A percentile compares a stretch with the other conserved stretches of the same genome.
Conservation (phyloP, 2,113 vertebrate genomes). For the Triplophysa siluroides region DNA sequence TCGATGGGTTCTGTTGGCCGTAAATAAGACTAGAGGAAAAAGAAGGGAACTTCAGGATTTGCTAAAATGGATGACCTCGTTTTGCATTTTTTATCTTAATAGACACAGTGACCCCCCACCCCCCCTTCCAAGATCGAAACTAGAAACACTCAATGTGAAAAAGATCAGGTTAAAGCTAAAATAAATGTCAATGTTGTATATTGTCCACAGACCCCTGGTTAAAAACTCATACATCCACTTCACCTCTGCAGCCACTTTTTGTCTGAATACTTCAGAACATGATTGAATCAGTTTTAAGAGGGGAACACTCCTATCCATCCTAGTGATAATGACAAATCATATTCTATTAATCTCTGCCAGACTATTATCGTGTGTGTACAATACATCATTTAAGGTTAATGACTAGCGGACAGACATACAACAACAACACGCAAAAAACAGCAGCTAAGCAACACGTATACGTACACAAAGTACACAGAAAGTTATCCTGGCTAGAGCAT, state of each 20-base stretch:
- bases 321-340: neutral
- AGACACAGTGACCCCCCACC: too few species aligned
- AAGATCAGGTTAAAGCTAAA: too few species aligned
- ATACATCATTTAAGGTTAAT: conserved; percentile 21
- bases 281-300: neutral
- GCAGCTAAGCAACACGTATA: conserved; percentile 30
- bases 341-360: neutral
- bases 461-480: conserved; percentile 20
- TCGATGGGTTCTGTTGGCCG: neutral
- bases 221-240: neutral
- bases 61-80: neutral
- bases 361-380: neutral
- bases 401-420: conserved; percentile 43
- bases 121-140: too few species aligned
- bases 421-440: conserved; percentile 17
- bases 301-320: neutral
- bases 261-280: neutral
- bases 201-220: too few species aligned
- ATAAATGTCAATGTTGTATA: too few species aligned
- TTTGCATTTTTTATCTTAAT: neutral
- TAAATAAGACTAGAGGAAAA: neutral
- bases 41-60: neutral
- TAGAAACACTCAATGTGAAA: too few species aligned
- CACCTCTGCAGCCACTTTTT: neutral
- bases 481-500: conserved; percentile 12